These are phyloP conservation scores for Stichodactyla helianthus DNA, from an alignment of 64 coral and sea anemone genomes.

Conservation along the genomic window DNA sequence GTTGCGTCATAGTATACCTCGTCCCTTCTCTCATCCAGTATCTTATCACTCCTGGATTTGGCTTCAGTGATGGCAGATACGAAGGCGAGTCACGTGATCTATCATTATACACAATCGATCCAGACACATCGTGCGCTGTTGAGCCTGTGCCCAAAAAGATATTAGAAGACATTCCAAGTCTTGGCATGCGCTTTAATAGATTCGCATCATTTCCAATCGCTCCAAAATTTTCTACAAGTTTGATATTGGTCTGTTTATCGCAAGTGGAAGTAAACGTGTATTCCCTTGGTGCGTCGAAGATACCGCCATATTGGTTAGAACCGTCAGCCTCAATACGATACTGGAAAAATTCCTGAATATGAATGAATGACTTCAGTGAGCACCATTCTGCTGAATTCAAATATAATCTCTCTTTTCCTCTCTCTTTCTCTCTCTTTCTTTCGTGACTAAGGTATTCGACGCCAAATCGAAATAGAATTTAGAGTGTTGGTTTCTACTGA, in stretches of 20 bases:
- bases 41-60: slow-evolving; percentile 43
- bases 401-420: too few species aligned
- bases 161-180: slow-evolving; percentile 38
- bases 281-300: too few species aligned
- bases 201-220: slow-evolving; percentile 36
- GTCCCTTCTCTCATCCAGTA: slow-evolving; percentile 82
- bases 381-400: too few species aligned
- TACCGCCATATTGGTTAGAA: too few species aligned
- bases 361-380: too few species aligned
- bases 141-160: slow-evolving; percentile 46
- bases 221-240: slow-evolving; percentile 55
- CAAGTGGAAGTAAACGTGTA: slow-evolving; percentile 55
- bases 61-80: slow-evolving; percentile 41
- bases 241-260: slow-evolving; percentile 57
- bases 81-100: neutral
- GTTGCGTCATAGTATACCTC: slow-evolving; percentile 17
- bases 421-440: too few species aligned
- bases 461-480: too few species aligned
- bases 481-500: too few species aligned
- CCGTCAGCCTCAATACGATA: too few species aligned
- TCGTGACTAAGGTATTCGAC: too few species aligned
- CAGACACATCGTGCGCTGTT: slow-evolving; percentile 37
- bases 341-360: too few species aligned
- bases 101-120: slow-evolving; percentile 47
- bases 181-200: slow-evolving; percentile 66